phyloP scores from a whole-genome alignment of 2,888 invertebrate species.

The Dynastes maya region DNA sequence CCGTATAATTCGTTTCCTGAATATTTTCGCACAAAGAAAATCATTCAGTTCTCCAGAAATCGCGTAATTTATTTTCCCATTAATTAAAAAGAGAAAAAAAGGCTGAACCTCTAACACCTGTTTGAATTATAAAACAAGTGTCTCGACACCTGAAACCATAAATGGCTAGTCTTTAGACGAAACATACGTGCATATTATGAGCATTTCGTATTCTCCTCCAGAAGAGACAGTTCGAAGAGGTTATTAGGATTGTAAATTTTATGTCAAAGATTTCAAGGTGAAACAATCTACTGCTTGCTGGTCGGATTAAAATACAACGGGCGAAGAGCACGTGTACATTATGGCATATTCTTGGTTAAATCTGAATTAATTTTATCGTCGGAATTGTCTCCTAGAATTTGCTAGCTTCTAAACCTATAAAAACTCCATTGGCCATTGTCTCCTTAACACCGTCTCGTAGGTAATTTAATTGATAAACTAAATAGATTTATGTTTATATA shows the following conservation, averaged over 20 bases:
- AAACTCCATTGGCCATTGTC: too few relatives aligned
- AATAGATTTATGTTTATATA: constrained; percentile 2
- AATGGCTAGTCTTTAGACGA: background rate
- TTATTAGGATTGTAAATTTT: background rate
- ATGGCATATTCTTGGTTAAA: too few relatives aligned
- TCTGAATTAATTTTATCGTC: too few relatives aligned
- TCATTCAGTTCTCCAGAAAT: too few relatives aligned
- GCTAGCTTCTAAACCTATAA: too few relatives aligned
- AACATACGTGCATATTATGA: background rate
- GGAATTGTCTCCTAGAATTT: too few relatives aligned
- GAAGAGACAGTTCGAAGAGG: background rate
- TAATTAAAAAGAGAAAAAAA: background rate
- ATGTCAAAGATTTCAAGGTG: background rate
- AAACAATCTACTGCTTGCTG: background rate
- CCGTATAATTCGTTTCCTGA: too few relatives aligned
- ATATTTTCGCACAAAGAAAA: too few relatives aligned
- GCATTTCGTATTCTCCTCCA: background rate
- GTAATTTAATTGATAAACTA: background rate
- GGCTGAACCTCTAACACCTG: background rate
- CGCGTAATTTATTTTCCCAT: too few relatives aligned
- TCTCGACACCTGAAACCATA: background rate
- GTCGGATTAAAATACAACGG: too few relatives aligned
- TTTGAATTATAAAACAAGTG: background rate
- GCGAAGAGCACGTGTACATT: too few relatives aligned
- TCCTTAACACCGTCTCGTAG: background rate